Evolutionary conservation across 2,888 invertebrate species (phyloP).

Genomic region (Acronicta alni): DNA sequence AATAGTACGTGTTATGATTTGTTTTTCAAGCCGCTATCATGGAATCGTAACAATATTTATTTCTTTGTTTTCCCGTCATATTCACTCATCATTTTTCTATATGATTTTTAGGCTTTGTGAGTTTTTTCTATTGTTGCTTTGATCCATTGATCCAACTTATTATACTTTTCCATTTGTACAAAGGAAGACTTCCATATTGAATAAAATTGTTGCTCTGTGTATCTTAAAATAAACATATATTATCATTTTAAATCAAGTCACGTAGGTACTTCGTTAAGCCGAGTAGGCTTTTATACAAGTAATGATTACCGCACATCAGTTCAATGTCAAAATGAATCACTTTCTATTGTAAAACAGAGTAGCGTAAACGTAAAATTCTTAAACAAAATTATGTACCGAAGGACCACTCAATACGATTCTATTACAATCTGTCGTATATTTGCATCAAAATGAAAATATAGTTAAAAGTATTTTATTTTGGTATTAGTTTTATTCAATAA

Average conservation of each 20-base stretch:
- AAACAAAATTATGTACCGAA: slow-evolving; percentile 21
- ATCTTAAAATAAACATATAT: slow-evolving; percentile 4
- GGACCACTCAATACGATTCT: slow-evolving; percentile 9
- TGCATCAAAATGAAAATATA: no score
- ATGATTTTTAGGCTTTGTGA: background rate
- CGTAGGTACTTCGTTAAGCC: slow-evolving; percentile 15
- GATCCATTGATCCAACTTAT: no score
- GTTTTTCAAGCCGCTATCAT: slow-evolving; percentile 17
- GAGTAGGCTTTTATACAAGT: slow-evolving; percentile 30
- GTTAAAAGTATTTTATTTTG: no score
- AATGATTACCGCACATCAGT: slow-evolving; percentile 30
- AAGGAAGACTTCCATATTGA: no score
- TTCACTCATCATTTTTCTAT: slow-evolving; percentile 4
- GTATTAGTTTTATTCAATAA: no score
- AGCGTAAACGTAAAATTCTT: background rate
- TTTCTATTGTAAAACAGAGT: slow-evolving; percentile 55
- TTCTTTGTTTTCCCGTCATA: slow-evolving; percentile 12
- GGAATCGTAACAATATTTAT: slow-evolving; percentile 13
- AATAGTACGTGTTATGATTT: slow-evolving; percentile 22
- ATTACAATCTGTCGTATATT: no score
- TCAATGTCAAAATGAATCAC: slow-evolving; percentile 57
- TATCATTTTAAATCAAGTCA: slow-evolving; percentile 20
- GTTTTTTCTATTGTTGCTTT: background rate
- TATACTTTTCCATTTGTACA: background rate
- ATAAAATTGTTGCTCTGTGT: slow-evolving; percentile 3